A percentile compares a stretch with the other conserved stretches of the same genome.
Evolutionary conservation across 2,113 vertebrate genomes (phyloP).

Genomic region (Hippocampus mohnikei): DNA sequence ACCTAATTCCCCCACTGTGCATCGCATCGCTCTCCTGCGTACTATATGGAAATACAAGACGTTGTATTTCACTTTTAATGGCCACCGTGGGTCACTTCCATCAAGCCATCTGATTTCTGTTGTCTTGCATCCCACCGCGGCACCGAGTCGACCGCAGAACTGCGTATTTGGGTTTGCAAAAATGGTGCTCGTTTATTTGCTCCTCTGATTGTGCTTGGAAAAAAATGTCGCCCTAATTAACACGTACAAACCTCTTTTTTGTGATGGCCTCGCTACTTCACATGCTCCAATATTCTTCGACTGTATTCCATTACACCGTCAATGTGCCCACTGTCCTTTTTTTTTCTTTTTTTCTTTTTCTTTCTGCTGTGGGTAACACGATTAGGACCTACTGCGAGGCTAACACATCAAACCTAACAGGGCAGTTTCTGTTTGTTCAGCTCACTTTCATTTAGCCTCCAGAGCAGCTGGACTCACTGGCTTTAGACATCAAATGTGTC

Average conservation of each 20-base stretch:
- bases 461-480: constrained; percentile 20
- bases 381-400: constrained; percentile 45
- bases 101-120: constrained; percentile 26
- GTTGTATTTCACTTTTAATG: constrained; percentile 35
- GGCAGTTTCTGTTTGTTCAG: constrained; percentile 60
- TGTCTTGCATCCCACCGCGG: not conserved
- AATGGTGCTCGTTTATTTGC: constrained; percentile 8
- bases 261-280: not conserved
- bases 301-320: constrained; percentile 21
- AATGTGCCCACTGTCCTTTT: not conserved
- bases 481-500: constrained; percentile 36
- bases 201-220: not conserved
- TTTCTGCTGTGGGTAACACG: constrained; percentile 40
- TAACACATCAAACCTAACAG: constrained; percentile 39
- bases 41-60: not conserved
- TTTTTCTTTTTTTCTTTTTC: constrained; percentile 13
- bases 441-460: constrained; percentile 50
- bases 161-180: not conserved
- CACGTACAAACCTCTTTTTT: constrained; percentile 4
- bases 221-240: constrained; percentile 23
- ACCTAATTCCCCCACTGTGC: not conserved
- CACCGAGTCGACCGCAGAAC: constrained; percentile 1
- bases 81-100: constrained; percentile 38
- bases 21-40: not conserved
- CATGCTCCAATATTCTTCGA: not conserved